Evolutionary conservation across 2,113 vertebrate species (phyloP).

Genomic region (Anguilla rostrata): DNA sequence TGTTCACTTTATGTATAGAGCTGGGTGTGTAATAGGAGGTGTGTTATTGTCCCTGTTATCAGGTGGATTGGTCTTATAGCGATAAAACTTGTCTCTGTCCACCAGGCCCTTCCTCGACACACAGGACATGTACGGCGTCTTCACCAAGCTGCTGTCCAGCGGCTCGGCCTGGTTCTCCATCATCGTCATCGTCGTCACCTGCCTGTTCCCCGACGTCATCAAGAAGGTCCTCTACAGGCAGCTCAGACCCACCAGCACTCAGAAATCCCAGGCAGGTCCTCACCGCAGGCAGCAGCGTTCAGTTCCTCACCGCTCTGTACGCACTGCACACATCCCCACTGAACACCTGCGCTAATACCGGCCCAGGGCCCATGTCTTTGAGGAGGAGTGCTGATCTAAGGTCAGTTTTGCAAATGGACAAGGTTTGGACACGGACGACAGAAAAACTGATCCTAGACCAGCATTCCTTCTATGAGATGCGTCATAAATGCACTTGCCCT

Average conservation of each 20-base stretch:
- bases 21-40: too few species aligned
- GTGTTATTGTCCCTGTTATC: not conserved
- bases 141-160: slow-evolving; percentile 93
- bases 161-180: slow-evolving; percentile 97
- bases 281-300: too few species aligned
- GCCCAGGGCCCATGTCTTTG: too few species aligned
- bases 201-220: slow-evolving; percentile 88
- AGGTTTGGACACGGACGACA: not conserved
- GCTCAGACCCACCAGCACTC: slow-evolving; percentile 86
- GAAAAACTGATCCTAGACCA: not conserved
- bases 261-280: slow-evolving; percentile 89
- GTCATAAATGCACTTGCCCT: too few species aligned
- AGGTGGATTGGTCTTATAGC: not conserved
- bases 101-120: slow-evolving; percentile 93
- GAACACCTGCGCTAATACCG: not conserved
- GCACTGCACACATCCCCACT: not conserved
- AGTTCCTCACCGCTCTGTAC: not conserved
- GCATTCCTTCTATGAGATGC: not conserved
- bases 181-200: slow-evolving; percentile 87
- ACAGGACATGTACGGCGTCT: slow-evolving; percentile 98
- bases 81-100: slow-evolving; percentile 22
- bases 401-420: not conserved
- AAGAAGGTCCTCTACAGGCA: slow-evolving; percentile 95
- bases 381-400: not conserved
- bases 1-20: not conserved